Base-by-base conservation (phyloP, 2,888 invertebrate species). In the Aproaerema taeniolella region DNA sequence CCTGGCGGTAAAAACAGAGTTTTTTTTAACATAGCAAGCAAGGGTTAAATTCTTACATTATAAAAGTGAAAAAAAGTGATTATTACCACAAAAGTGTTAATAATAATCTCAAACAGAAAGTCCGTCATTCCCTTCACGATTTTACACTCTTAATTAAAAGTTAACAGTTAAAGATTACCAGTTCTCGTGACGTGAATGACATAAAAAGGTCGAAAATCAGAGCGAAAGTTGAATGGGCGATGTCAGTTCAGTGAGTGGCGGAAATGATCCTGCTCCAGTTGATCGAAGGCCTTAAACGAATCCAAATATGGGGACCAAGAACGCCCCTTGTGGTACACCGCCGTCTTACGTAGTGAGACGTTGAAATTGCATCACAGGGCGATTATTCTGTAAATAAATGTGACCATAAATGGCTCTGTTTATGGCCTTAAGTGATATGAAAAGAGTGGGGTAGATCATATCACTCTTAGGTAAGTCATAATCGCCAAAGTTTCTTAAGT, bases 221-320 rank as follows among this genome's bases (percentile, higher is more conserved):
- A 75, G 74, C 73, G 79, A 80, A 80, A 80, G 80, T 77, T 62
- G 53, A 46, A 58, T 32, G 17, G 14, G 31, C 13, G 41, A 43
- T 42, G 41, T 49, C 41, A 43, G 38, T 20, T 5, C 26, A 50
- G 75, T 74, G 81, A 79, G 57, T 70, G 78, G 81, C 75, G 79
- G 79, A 79, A 79, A 71, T 65, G 55, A 50, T 53, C 47, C 47
- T 50, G 57, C 45, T 54, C 49, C 51, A 52, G 55, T 58, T 57
- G 54, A 63, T 53, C 67, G 79, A 80, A 80, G 80, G 79, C 64
- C 73, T 54, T 60, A 57, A 9, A 61, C 53, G 57, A 51, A 58
- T 62, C 78, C 83, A 75, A 80, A 83, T 79, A 75, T 71, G 81
- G 78, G 76, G 71, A 73, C 64, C 61, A 69, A 65, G 64, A 57